phyloP scores from a whole-genome alignment of 2,113 vertebrate genomes.

The Brevimyrus niger region DNA sequence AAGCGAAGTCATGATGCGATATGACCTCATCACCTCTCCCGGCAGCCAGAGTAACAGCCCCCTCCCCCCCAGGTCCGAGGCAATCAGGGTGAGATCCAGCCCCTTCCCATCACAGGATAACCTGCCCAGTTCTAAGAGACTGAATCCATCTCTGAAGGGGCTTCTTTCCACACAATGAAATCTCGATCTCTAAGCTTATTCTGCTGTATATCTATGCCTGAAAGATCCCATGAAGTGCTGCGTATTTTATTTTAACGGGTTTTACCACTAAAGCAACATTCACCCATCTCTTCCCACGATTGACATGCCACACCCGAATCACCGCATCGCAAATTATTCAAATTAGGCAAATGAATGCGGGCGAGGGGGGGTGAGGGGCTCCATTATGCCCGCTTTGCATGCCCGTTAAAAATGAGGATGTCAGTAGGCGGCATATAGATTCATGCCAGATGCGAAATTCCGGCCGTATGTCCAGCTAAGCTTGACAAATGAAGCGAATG shows the following conservation, averaged over 20 bases:
- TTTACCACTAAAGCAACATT: background rate
- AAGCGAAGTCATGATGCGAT: background rate
- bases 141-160: background rate
- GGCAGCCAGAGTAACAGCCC: background rate
- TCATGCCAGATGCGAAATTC: constrained; percentile 3
- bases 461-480: background rate
- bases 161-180: background rate
- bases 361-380: background rate
- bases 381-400: background rate
- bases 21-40: background rate
- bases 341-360: background rate
- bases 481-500: background rate
- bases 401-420: background rate
- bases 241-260: too few species aligned
- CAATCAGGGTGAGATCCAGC: background rate
- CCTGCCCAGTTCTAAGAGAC: background rate
- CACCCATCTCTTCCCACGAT: background rate
- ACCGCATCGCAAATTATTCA: background rate
- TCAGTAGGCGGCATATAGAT: background rate
- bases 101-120: background rate
- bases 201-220: background rate
- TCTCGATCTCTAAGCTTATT: background rate
- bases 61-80: background rate
- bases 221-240: background rate
- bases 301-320: background rate